Conservation (phyloP, 2,888 invertebrate species). For the Terebella lapidaria region DNA sequence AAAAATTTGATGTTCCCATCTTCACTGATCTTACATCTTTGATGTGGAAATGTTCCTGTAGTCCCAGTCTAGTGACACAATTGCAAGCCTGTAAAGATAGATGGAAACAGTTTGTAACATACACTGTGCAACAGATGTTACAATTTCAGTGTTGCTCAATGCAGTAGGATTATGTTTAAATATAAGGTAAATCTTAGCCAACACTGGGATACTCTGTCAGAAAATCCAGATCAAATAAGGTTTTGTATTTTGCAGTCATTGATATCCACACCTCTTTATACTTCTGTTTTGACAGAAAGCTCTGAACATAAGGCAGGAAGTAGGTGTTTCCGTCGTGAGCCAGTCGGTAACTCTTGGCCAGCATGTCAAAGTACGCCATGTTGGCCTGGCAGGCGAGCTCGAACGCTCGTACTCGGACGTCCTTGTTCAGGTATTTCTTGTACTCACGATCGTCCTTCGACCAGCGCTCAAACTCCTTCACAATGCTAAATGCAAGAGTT, state of each 20-base stretch:
- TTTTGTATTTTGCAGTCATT: background rate
- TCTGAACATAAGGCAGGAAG: background rate
- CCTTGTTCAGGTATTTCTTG: background rate
- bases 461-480: background rate
- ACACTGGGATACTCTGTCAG: no score
- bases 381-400: background rate
- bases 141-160: no score
- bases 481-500: background rate
- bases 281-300: background rate
- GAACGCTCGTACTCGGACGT: background rate
- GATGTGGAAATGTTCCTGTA: conserved; percentile 8
- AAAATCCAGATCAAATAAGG: background rate
- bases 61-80: background rate
- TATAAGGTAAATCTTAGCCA: no score
- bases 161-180: no score
- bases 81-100: conserved; percentile 1
- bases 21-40: background rate
- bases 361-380: background rate
- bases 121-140: no score
- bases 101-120: no score
- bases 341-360: background rate
- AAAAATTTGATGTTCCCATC: no score
- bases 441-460: background rate
- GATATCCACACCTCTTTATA: conserved; percentile 4
- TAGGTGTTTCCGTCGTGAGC: background rate